A percentile compares a stretch with the other conserved stretches of the same genome.
These are phyloP conservation scores for Anguilla obscura DNA, from an alignment of 2,797 vertebrate species.

Conservation along the genomic window DNA sequence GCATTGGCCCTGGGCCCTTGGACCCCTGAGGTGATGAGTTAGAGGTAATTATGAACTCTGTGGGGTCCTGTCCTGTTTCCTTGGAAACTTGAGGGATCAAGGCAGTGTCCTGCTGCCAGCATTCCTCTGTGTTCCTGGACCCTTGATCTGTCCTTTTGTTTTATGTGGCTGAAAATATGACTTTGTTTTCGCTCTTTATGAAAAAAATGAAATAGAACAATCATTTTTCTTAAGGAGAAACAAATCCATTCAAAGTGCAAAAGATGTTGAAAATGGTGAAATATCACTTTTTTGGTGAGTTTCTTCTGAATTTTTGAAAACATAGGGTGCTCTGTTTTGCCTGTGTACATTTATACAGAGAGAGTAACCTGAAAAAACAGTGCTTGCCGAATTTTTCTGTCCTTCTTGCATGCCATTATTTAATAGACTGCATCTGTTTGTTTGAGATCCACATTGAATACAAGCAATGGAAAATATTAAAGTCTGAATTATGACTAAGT, in stretches of 20 bases:
- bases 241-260: neutral
- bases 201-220: neutral
- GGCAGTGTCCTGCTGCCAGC: neutral
- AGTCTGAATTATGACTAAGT: neutral
- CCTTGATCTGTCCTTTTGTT: neutral
- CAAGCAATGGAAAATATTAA: neutral
- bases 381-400: neutral
- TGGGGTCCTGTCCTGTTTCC: slow-evolving; percentile 6
- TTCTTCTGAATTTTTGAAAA: neutral
- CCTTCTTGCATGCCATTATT: neutral
- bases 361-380: neutral
- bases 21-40: neutral
- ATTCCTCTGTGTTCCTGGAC: neutral
- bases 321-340: neutral
- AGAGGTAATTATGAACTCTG: slow-evolving; percentile 12
- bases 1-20: neutral
- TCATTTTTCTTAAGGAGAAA: neutral
- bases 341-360: neutral
- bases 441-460: neutral
- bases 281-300: neutral
- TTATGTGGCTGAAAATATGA: neutral
- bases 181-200: neutral
- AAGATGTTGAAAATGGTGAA: neutral
- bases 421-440: neutral
- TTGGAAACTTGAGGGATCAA: slow-evolving; percentile 16